These are phyloP conservation scores for Varroa destructor DNA, from an alignment of 1,140 invertebrate genomes.

Conservation along the genomic window DNA sequence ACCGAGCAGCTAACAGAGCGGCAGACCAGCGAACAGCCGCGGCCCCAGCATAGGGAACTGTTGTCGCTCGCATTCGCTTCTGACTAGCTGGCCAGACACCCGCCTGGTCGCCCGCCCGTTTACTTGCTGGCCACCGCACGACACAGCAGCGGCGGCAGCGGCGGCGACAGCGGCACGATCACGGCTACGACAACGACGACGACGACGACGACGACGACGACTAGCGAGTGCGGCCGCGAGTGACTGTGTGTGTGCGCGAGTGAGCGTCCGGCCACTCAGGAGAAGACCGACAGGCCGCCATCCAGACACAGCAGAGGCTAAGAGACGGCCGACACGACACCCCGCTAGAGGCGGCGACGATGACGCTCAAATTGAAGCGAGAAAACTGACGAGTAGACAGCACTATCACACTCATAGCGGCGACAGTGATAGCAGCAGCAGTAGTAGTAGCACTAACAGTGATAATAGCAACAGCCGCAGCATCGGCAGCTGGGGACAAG, in stretches of 20 bases:
- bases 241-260: no score
- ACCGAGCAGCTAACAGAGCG: no score
- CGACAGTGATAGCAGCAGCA: neutral
- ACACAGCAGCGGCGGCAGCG: neutral
- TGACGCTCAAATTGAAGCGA: no score
- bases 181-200: neutral
- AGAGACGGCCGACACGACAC: no score
- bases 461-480: neutral
- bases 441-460: neutral
- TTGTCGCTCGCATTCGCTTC: no score
- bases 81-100: neutral
- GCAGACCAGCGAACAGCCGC: no score
- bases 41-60: no score
- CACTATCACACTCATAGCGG: neutral
- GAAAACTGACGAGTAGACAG: conserved; percentile 7
- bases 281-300: conserved; percentile 3
- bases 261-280: no score
- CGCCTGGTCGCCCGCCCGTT: neutral
- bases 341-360: no score
- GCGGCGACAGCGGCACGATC: neutral
- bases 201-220: neutral
- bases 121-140: neutral
- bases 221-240: neutral
- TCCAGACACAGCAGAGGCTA: no score
- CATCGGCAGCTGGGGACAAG: no score